These are phyloP conservation scores for Sarotherodon lohbergeri DNA, from an alignment of 2,113 vertebrate species.

Conservation along the genomic window DNA sequence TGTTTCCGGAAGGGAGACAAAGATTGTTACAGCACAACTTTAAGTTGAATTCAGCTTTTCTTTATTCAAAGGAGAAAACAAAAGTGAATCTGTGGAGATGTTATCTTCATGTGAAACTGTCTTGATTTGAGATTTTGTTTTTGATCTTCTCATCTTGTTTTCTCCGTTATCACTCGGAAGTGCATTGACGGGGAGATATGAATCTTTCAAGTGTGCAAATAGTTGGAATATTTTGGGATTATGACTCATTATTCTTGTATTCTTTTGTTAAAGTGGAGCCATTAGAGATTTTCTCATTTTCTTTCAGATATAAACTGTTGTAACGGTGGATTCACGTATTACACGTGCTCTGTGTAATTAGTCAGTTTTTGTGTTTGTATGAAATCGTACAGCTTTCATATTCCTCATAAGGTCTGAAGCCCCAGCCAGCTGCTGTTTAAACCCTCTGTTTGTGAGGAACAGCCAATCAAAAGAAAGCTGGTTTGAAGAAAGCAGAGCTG, in stretches of 20 bases:
- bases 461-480: not conserved
- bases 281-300: not conserved
- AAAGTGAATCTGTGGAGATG: not conserved
- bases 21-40: conserved; percentile 18
- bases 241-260: not conserved
- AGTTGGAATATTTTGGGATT: not conserved
- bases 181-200: not conserved
- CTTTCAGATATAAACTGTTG: not conserved
- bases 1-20: not conserved
- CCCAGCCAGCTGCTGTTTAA: not conserved
- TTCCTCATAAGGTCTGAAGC: not conserved
- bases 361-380: not conserved
- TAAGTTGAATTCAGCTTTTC: conserved; percentile 3
- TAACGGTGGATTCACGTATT: not conserved
- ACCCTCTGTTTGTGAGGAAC: not conserved
- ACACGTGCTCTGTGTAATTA: not conserved
- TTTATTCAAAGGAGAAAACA: not conserved
- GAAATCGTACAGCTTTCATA: not conserved
- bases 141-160: not conserved
- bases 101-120: not conserved
- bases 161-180: not conserved
- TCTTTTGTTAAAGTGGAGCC: not conserved
- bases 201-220: not conserved
- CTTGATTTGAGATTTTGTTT: not conserved
- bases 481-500: not conserved